Evolutionary conservation across 2,888 invertebrate species (phyloP).

Genomic region (Netelia inedita): DNA sequence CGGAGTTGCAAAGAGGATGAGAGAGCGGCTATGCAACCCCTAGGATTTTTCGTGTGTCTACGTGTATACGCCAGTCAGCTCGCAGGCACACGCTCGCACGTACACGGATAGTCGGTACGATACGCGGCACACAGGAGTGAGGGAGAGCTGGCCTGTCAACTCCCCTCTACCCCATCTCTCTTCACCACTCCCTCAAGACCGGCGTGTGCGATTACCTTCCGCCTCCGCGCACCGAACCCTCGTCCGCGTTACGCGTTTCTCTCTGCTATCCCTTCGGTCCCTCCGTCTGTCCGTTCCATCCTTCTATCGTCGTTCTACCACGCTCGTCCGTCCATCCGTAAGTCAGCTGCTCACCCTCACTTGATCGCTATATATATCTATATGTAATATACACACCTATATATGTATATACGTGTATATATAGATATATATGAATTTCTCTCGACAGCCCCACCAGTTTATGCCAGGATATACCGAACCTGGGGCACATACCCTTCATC

Average conservation of each 20-base stretch:
- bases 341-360: conserved; percentile 81
- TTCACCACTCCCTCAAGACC: conserved; percentile 64
- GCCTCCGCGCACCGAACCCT: conserved; percentile 87
- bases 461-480: conserved; percentile 29
- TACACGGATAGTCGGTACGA: conserved; percentile 77
- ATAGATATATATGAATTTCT: conserved; percentile 17
- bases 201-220: conserved; percentile 86
- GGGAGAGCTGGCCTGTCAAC: conserved; percentile 69
- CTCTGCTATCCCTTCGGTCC: conserved; percentile 68
- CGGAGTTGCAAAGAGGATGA: conserved; percentile 64
- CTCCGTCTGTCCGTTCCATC: conserved; percentile 73
- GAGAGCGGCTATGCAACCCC: conserved; percentile 54
- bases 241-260: conserved; percentile 73
- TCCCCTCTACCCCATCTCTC: conserved; percentile 66
- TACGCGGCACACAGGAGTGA: neutral
- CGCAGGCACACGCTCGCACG: neutral
- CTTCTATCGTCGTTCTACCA: conserved; percentile 69
- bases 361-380: conserved; percentile 49
- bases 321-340: conserved; percentile 71
- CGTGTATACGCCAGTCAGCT: conserved; percentile 74
- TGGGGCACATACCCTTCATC: conserved; percentile 13
- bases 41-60: conserved; percentile 39
- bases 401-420: neutral
- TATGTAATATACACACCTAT: conserved; percentile 3
- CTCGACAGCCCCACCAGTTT: neutral